Evolutionary conservation across 1,140 invertebrate genomes (phyloP), one percentile per base, ranked within the genome.

Genomic region (Myzus persicae): DNA sequence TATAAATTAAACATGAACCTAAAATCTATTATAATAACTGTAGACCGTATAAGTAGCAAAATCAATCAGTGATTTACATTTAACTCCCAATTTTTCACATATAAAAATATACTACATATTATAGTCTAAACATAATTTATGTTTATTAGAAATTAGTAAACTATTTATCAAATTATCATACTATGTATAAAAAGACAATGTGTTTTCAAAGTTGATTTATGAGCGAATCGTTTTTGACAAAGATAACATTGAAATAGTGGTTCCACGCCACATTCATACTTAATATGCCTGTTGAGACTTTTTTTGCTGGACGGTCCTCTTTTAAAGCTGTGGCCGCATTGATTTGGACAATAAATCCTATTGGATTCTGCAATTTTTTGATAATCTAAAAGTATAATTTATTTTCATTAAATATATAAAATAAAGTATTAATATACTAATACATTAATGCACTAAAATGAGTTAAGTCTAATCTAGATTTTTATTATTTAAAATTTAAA

Each of bases 211-310:
- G 76, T 82, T 26, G 89, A 95, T 93, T 96, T 96, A 92, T 96
- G 96, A 31, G 96, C 95, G 5, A 96, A 95, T 94, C 95, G 95
- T 94, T 96, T 96, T 4, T 95, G 94, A 91, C 96, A 96, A 94
- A 96, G 95, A 31, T 95, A 95, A 94, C 96, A 96, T 93, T 95
- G 95, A 93, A 96, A 96, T 31, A 95, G 95, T 1, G 96, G 96
- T 94, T 95, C 95, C 90, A 96, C 95, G 51, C 96, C 96, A 94
- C 96, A 96, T 40, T 40, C 24, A 5, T 26, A 40, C 6, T 3
- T 11, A 42, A 94, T 40, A 93, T 95, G 94, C 22, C 94, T 91
- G 8, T 93, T 87, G 3, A 94, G 59, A 44, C 7, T 48, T 8
- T 48, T 20, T 88, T 88, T 36, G 18, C 20, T 36, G 22, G 38